Evolutionary conservation across 2,797 vertebrate genomes (phyloP).

Genomic region (Sebastes variabilis): DNA sequence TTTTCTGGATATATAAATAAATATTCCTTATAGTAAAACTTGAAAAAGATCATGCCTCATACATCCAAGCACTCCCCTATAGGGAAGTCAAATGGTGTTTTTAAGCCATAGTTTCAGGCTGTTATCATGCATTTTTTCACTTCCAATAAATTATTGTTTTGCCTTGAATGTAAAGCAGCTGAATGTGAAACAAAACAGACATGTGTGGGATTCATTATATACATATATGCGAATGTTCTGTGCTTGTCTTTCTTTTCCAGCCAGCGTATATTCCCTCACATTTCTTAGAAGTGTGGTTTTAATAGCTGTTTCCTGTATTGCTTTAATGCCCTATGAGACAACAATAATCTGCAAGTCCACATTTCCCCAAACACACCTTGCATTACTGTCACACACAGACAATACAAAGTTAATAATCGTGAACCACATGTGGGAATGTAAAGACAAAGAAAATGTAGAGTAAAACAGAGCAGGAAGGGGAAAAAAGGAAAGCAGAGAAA

Average conservation of each 20-base stretch:
- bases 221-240: conserved; percentile 13
- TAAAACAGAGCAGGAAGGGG: not conserved
- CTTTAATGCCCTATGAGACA: not conserved
- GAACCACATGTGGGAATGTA: not conserved
- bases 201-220: not conserved
- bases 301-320: not conserved
- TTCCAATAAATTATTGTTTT: not conserved
- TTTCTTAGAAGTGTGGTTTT: not conserved
- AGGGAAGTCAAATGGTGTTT: not conserved
- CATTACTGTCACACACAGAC: not conserved
- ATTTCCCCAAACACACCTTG: not conserved
- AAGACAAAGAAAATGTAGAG: not conserved
- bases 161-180: conserved; percentile 1
- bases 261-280: not conserved
- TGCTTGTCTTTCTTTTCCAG: not conserved
- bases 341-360: not conserved
- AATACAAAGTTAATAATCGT: not conserved
- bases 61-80: not conserved
- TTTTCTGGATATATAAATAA: not conserved
- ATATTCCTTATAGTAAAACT: not conserved
- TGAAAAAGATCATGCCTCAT: not conserved
- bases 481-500: not conserved
- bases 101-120: not conserved
- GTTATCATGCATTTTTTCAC: not conserved
- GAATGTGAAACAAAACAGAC: not conserved